Percentiles rank a stretch among this genome's conserved stretches.
phyloP scores from a whole-genome alignment of 2,888 invertebrate species.

The Troides helena region DNA sequence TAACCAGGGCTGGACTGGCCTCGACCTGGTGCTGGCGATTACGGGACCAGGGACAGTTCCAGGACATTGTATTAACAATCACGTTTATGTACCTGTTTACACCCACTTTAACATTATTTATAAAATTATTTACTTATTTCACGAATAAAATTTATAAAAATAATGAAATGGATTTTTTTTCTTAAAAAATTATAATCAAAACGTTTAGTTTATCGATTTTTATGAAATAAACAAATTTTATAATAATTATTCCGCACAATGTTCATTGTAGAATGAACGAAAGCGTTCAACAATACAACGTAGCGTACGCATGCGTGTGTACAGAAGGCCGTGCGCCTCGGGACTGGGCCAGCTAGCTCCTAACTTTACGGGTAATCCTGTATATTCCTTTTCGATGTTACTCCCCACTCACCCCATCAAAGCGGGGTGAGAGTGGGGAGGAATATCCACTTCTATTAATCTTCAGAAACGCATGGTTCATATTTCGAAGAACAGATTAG shows the following conservation, averaged over 20 bases:
- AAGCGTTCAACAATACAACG: slow-evolving; percentile 55
- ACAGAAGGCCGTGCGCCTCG: slow-evolving; percentile 55
- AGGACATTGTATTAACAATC: slow-evolving; percentile 56
- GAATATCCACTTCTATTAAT: not conserved
- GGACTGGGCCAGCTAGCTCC: slow-evolving; percentile 48
- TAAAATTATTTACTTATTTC: not conserved
- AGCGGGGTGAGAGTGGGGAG: slow-evolving; percentile 1
- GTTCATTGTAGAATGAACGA: too few relatives aligned
- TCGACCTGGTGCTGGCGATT: slow-evolving; percentile 58
- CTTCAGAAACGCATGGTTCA: too few relatives aligned
- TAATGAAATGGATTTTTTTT: too few relatives aligned
- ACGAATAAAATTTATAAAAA: too few relatives aligned
- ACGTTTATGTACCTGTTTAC: slow-evolving; percentile 35
- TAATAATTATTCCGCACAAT: too few relatives aligned
- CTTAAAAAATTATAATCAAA: too few relatives aligned
- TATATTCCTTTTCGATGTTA: slow-evolving; percentile 46
- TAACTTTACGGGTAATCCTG: slow-evolving; percentile 39
- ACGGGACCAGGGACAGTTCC: slow-evolving; percentile 74
- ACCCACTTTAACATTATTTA: slow-evolving; percentile 13
- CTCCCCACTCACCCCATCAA: slow-evolving; percentile 43
- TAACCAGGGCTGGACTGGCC: slow-evolving; percentile 59
- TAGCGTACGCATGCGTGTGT: slow-evolving; percentile 60
- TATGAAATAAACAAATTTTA: too few relatives aligned
- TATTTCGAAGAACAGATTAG: too few relatives aligned
- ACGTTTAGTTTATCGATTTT: too few relatives aligned